Evolutionary conservation across 2,888 invertebrate genomes (phyloP).

Genomic region (Phania funesta): DNA sequence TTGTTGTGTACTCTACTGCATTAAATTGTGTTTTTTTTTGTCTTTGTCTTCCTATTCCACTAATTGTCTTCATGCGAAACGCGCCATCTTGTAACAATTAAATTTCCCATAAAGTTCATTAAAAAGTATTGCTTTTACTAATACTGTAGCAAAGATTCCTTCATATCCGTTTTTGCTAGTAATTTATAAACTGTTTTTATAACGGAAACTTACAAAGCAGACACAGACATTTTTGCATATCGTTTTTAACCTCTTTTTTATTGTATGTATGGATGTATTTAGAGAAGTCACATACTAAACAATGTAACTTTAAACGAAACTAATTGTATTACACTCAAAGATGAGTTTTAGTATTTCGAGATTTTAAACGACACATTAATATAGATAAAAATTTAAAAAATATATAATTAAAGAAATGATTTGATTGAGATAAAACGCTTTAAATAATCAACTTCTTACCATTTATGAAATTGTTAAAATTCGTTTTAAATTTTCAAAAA

Average conservation of each 20-base stretch:
- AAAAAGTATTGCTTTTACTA: background rate
- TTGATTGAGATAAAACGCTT: no score
- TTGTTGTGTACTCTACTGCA: background rate
- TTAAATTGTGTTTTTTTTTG: background rate
- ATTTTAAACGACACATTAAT: no score
- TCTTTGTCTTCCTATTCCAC: slow-evolving; percentile 17
- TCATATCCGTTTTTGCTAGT: slow-evolving; percentile 35
- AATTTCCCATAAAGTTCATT: slow-evolving; percentile 53
- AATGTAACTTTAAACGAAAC: background rate
- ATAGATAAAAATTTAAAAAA: no score
- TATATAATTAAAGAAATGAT: no score
- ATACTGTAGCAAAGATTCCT: slow-evolving; percentile 3
- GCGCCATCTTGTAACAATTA: slow-evolving; percentile 66
- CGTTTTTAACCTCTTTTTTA: background rate
- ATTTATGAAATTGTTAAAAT: no score
- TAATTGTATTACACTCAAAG: background rate
- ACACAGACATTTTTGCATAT: background rate
- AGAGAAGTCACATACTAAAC: background rate
- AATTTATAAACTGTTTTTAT: slow-evolving; percentile 22
- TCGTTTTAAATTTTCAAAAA: no score
- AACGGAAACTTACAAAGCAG: slow-evolving; percentile 20
- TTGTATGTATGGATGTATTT: no score
- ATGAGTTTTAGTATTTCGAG: no score
- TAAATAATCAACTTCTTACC: no score
- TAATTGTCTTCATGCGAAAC: slow-evolving; percentile 32